phyloP scores from a whole-genome alignment of 2,888 invertebrate genomes.

The Nycteola revayana region DNA sequence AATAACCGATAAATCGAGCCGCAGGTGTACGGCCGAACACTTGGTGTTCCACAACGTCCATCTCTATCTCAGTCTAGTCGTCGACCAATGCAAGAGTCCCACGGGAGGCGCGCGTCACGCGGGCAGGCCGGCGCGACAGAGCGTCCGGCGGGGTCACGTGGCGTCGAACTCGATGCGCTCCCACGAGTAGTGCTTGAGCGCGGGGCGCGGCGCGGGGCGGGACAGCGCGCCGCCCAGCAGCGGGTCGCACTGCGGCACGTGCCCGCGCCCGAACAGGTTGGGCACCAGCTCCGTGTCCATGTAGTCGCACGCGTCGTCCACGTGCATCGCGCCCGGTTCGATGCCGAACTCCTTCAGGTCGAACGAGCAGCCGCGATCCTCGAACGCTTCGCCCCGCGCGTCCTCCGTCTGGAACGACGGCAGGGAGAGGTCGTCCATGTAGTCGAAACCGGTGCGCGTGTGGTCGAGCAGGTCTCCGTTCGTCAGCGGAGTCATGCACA shows the following conservation, averaged over 20 bases:
- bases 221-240: slow-evolving; percentile 85
- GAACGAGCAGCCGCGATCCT: slow-evolving; percentile 63
- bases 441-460: slow-evolving; percentile 63
- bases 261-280: slow-evolving; percentile 72
- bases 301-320: slow-evolving; percentile 73
- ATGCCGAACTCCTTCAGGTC: slow-evolving; percentile 85
- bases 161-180: slow-evolving; percentile 89
- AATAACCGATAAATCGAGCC: neutral
- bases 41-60: slow-evolving; percentile 59
- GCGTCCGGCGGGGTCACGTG: slow-evolving; percentile 61
- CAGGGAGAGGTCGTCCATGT: slow-evolving; percentile 70
- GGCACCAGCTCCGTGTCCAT: slow-evolving; percentile 72
- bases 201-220: slow-evolving; percentile 83
- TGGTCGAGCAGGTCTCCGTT: slow-evolving; percentile 70
- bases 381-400: slow-evolving; percentile 49
- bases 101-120: slow-evolving; percentile 64
- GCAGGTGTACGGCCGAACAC: slow-evolving; percentile 47
- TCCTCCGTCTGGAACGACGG: slow-evolving; percentile 71
- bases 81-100: slow-evolving; percentile 51
- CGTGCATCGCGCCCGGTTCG: slow-evolving; percentile 81
- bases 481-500: slow-evolving; percentile 63
- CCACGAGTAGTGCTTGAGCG: slow-evolving; percentile 86
- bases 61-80: slow-evolving; percentile 39
- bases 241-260: slow-evolving; percentile 85
- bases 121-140: slow-evolving; percentile 8